Evolutionary conservation across 2,888 invertebrate genomes (phyloP).

Genomic region (Agriopis leucophaearia): DNA sequence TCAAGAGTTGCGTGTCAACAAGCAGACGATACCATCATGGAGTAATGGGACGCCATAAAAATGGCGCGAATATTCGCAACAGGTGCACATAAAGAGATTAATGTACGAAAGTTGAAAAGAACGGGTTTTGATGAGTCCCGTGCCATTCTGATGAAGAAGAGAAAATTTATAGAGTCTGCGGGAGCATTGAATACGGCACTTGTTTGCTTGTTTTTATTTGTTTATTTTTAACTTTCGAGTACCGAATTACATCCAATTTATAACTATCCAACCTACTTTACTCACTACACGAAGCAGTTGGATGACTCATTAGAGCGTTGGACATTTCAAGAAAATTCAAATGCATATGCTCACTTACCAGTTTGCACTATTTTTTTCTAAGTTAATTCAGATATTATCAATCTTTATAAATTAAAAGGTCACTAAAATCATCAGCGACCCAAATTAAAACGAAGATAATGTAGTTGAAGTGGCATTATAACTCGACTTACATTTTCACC

Average conservation of each 20-base stretch:
- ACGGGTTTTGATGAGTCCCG: constrained; percentile 25
- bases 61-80: constrained; percentile 53
- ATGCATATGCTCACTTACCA: no score
- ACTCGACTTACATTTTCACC: not conserved
- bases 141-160: constrained; percentile 15
- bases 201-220: not conserved
- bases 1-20: constrained; percentile 33
- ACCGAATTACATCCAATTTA: no score
- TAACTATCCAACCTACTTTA: no score
- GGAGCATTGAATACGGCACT: not conserved
- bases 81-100: constrained; percentile 60
- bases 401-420: not conserved
- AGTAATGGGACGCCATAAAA: constrained; percentile 38
- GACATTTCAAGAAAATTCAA: no score
- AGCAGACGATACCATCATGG: constrained; percentile 27
- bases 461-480: no score
- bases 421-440: not conserved
- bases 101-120: constrained; percentile 49
- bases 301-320: no score
- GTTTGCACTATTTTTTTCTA: not conserved
- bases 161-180: constrained; percentile 1
- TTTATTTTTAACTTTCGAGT: not conserved
- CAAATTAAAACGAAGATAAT: not conserved
- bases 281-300: no score
- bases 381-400: not conserved